phyloP scores from a whole-genome alignment of 2,113 vertebrate genomes.

The Gavialis gangeticus region DNA sequence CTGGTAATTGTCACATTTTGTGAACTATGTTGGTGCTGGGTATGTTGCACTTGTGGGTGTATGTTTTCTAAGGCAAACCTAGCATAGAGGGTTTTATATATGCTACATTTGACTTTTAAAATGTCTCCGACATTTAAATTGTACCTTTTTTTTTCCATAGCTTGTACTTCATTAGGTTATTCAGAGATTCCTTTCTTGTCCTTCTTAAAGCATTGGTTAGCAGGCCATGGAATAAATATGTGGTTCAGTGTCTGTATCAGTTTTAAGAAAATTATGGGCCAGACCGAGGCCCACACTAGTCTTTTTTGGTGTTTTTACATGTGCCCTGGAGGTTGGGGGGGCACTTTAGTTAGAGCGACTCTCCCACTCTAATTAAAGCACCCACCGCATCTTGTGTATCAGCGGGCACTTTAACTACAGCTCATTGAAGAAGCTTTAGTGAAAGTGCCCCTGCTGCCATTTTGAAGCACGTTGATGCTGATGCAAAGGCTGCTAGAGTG shows the following conservation, averaged over 20 bases:
- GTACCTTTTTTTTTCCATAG: neutral
- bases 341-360: too few species aligned
- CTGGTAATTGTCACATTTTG: constrained; percentile 2
- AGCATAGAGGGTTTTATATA: neutral
- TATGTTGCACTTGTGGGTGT: constrained; percentile 49
- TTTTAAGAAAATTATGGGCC: neutral
- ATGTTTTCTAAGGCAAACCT: constrained; percentile 21
- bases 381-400: too few species aligned
- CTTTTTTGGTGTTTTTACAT: neutral
- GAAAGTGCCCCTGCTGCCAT: too few species aligned
- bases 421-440: too few species aligned
- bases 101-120: neutral
- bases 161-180: neutral
- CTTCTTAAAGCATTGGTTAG: neutral
- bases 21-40: constrained; percentile 19
- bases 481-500: too few species aligned
- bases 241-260: neutral
- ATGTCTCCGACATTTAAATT: neutral
- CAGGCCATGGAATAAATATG: neutral
- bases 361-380: too few species aligned
- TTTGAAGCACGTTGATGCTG: too few species aligned
- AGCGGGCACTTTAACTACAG: too few species aligned
- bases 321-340: too few species aligned
- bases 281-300: neutral
- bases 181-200: neutral